Evolutionary conservation across 2,797 vertebrate species (phyloP).

Genomic region (Lagocephalus sceleratus): DNA sequence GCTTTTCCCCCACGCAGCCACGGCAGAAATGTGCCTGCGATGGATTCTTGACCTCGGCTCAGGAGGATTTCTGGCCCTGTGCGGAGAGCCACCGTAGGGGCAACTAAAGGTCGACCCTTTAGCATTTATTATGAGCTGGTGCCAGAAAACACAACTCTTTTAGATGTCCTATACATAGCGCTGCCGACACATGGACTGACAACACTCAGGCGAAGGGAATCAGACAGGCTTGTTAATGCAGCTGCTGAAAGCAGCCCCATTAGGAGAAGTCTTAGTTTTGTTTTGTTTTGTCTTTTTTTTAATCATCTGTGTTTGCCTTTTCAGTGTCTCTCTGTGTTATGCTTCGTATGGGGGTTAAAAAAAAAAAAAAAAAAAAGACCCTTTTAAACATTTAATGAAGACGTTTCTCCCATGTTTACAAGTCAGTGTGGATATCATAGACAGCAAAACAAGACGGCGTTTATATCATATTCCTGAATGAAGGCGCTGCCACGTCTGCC

Average conservation of each 20-base stretch:
- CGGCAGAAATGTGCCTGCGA: constrained; percentile 67
- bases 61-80: constrained; percentile 66
- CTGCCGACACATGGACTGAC: constrained; percentile 68
- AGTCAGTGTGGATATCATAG: constrained; percentile 42
- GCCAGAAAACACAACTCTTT: constrained; percentile 78
- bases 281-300: constrained; percentile 61
- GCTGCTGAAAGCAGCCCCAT: constrained; percentile 73
- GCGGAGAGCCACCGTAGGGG: constrained; percentile 68
- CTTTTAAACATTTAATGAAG: constrained; percentile 58
- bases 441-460: constrained; percentile 9
- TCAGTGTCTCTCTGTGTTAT: constrained; percentile 49
- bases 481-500: constrained; percentile 47
- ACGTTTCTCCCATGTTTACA: constrained; percentile 39
- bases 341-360: constrained; percentile 2
- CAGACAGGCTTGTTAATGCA: constrained; percentile 74
- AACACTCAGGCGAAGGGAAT: constrained; percentile 66
- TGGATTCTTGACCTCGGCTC: constrained; percentile 69
- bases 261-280: constrained; percentile 62
- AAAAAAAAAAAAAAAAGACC: constrained; percentile 9
- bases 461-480: constrained; percentile 37
- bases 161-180: constrained; percentile 69
- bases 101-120: constrained; percentile 64
- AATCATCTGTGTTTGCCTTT: constrained; percentile 63
- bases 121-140: constrained; percentile 65
- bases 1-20: constrained; percentile 41